phyloP scores from a whole-genome alignment of 2,797 vertebrate genomes.

The Alauda arvensis region DNA sequence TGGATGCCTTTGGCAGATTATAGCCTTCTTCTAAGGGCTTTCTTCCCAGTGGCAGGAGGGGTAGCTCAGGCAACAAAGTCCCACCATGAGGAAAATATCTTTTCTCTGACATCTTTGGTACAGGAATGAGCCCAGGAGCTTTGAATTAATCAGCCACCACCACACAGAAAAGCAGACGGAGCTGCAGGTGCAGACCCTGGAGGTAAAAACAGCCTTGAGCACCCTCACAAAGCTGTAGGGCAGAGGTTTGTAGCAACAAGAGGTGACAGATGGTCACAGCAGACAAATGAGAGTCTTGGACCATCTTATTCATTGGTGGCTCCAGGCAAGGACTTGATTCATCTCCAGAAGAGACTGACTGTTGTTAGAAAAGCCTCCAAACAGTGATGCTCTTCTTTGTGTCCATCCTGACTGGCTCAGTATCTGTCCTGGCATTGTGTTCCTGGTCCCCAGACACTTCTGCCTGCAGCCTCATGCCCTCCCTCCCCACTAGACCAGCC shows the following conservation, averaged over 20 bases:
- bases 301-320: background rate
- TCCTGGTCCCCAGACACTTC: background rate
- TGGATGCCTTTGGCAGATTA: background rate
- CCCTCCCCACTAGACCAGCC: background rate
- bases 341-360: background rate
- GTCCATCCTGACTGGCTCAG: background rate
- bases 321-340: background rate
- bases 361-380: background rate
- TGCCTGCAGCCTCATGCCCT: background rate
- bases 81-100: background rate
- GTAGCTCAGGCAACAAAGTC: background rate
- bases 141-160: background rate
- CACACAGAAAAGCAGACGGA: background rate
- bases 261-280: background rate
- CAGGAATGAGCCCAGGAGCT: background rate
- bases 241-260: background rate
- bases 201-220: background rate
- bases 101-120: background rate
- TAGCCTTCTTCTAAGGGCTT: background rate
- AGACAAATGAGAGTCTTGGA: background rate
- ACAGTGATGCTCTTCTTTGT: background rate
- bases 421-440: background rate
- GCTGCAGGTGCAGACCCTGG: background rate
- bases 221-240: background rate
- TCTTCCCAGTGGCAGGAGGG: background rate